Percentiles rank a stretch among this genome's conserved stretches.
Conservation (phyloP, 2,797 vertebrate species). For the Semotilus atromaculatus region DNA sequence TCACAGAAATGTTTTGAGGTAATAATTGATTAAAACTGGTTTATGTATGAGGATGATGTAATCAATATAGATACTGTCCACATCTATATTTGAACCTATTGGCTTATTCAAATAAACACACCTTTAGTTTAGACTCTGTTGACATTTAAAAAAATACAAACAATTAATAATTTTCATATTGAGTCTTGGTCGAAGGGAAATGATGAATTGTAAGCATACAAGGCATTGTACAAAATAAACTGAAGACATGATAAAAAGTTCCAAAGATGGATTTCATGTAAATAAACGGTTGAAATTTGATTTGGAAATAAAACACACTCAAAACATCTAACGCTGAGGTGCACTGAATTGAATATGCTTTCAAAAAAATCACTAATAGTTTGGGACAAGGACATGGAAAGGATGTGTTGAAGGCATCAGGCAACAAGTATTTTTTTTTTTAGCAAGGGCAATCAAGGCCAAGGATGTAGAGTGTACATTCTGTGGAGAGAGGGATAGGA, state of each 20-base stretch:
- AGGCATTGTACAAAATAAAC: not conserved
- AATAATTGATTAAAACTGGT: not conserved
- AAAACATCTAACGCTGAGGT: not conserved
- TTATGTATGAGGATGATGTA: not conserved
- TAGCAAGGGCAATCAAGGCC: constrained; percentile 48
- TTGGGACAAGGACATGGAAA: constrained; percentile 44
- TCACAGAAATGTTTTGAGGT: too few species aligned
- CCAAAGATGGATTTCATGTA: not conserved
- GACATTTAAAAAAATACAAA: too few species aligned
- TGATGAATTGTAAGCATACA: not conserved
- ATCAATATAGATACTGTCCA: too few species aligned
- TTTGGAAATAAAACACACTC: not conserved
- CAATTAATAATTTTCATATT: too few species aligned
- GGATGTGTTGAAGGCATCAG: constrained; percentile 32
- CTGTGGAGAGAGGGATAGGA: not conserved
- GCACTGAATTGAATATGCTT: constrained; percentile 9
- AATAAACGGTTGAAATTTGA: not conserved
- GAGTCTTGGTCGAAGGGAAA: not conserved
- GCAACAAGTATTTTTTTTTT: constrained; percentile 11
- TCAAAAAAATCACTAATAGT: not conserved
- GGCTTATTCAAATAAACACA: too few species aligned
- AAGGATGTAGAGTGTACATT: constrained; percentile 34
- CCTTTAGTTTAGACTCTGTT: too few species aligned
- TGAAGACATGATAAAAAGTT: too few species aligned
- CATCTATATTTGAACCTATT: too few species aligned